These are phyloP conservation scores for Nomada fabriciana DNA, from an alignment of 2,888 invertebrate species.

Conservation along the genomic window DNA sequence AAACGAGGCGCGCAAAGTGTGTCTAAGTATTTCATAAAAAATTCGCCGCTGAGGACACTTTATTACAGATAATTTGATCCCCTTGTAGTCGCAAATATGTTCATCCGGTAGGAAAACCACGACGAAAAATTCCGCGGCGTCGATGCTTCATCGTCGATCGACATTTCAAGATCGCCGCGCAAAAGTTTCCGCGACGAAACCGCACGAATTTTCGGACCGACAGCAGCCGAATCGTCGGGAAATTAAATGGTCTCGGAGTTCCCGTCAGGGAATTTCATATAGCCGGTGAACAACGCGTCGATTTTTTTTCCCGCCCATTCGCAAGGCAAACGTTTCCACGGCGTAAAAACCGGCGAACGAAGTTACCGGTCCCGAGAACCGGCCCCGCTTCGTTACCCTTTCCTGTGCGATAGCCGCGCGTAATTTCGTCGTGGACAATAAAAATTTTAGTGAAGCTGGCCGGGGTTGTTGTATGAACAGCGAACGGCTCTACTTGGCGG, in stretches of 20 bases:
- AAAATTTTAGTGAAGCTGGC: conserved; percentile 53
- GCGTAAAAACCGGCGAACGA: conserved; percentile 13
- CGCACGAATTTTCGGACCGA: not conserved
- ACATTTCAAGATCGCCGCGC: no score
- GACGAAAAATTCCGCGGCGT: not conserved
- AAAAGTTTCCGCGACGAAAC: not conserved
- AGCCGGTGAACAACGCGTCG: conserved; percentile 1
- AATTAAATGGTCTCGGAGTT: not conserved
- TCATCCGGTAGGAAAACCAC: not conserved
- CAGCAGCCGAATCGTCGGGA: conserved; percentile 1
- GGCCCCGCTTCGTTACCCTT: conserved; percentile 31
- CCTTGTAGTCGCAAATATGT: not conserved
- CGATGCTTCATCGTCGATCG: no score
- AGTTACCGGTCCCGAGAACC: conserved; percentile 8
- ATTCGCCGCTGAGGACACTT: conserved; percentile 21
- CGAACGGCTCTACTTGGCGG: conserved; percentile 39
- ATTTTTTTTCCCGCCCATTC: conserved; percentile 9
- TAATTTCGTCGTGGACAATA: conserved; percentile 50
- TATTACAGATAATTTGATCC: conserved; percentile 1
- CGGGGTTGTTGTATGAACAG: conserved; percentile 56
- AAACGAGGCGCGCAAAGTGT: conserved; percentile 30
- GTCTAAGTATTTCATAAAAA: conserved; percentile 77
- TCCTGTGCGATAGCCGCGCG: not conserved
- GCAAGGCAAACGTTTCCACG: conserved; percentile 32
- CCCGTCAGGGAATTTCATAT: conserved; percentile 1